Percentiles rank a stretch among this genome's conserved stretches.
Evolutionary conservation across 2,113 vertebrate genomes (phyloP).

Genomic region (Octodon degus): DNA sequence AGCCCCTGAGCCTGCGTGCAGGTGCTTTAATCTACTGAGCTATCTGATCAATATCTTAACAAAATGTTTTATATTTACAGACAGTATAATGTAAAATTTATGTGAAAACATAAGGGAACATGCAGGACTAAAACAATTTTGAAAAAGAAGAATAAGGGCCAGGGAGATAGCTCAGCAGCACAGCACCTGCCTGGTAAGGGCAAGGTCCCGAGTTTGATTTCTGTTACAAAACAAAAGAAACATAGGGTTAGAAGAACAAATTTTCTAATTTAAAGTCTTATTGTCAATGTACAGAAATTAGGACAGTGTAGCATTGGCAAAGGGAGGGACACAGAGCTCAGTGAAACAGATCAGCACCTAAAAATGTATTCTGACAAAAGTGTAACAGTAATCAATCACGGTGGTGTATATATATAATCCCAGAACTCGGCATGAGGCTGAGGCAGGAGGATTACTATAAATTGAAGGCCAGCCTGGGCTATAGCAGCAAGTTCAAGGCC

Average conservation of each 20-base stretch:
- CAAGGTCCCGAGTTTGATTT: too few relatives aligned
- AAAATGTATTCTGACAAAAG: background rate
- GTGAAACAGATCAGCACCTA: background rate
- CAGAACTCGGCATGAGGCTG: background rate
- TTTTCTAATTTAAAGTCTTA: background rate
- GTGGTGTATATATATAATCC: background rate
- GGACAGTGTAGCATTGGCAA: background rate
- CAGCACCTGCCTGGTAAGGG: too few relatives aligned
- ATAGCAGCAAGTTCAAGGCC: background rate
- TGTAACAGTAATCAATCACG: background rate
- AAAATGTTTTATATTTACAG: background rate
- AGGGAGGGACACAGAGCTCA: background rate
- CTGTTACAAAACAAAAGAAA: background rate
- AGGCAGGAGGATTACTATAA: background rate
- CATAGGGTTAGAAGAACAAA: background rate
- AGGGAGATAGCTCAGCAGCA: too few relatives aligned
- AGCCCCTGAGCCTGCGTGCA: too few relatives aligned
- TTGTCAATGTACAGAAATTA: background rate
- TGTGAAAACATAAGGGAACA: background rate
- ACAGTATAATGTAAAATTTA: background rate
- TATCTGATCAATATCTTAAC: background rate
- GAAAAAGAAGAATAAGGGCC: background rate
- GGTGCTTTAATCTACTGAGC: too few relatives aligned
- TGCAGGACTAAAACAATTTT: background rate
- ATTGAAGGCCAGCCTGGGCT: background rate